These are phyloP conservation scores for Tor tambroides DNA, from an alignment of 2,113 vertebrate genomes.

Conservation along the genomic window DNA sequence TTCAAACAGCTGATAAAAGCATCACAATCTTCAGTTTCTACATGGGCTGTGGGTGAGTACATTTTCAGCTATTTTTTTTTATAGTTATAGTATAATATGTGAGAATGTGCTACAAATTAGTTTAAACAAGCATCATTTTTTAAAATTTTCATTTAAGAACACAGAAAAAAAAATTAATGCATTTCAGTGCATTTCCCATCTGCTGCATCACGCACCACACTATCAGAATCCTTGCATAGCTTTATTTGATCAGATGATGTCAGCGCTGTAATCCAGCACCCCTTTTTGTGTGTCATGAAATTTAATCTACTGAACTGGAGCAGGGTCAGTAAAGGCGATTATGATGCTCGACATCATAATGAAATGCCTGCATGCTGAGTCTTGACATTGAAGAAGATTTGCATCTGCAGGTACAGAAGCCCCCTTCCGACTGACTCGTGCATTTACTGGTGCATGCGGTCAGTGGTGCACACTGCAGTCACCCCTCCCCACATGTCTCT, in stretches of 20 bases:
- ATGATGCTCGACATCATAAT: conserved; percentile 35
- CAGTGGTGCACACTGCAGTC: conserved; percentile 20
- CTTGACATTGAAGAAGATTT: conserved; percentile 1
- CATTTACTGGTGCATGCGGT: conserved; percentile 25
- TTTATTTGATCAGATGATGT: conserved; percentile 34
- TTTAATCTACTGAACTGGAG: conserved; percentile 41
- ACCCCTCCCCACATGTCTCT: conserved; percentile 9
- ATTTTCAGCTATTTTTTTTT: too few relatives aligned
- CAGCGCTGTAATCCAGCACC: conserved; percentile 31
- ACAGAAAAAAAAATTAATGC: neutral
- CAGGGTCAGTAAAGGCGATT: conserved; percentile 4
- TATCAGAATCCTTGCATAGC: conserved; percentile 27
- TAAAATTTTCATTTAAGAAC: neutral
- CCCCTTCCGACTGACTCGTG: conserved; percentile 10
- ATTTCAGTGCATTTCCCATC: neutral
- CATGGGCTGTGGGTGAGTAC: too few relatives aligned
- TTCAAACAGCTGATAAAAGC: too few relatives aligned
- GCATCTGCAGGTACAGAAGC: neutral
- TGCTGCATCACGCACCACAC: conserved; percentile 10
- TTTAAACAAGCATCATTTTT: too few relatives aligned
- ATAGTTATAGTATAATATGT: too few relatives aligned
- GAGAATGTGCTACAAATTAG: too few relatives aligned
- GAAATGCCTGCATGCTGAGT: conserved; percentile 14
- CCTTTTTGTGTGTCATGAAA: conserved; percentile 41
- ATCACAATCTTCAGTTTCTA: too few relatives aligned